Conservation (phyloP, 2,797 vertebrate species). For the Pseudocheirus occidentalis region DNA sequence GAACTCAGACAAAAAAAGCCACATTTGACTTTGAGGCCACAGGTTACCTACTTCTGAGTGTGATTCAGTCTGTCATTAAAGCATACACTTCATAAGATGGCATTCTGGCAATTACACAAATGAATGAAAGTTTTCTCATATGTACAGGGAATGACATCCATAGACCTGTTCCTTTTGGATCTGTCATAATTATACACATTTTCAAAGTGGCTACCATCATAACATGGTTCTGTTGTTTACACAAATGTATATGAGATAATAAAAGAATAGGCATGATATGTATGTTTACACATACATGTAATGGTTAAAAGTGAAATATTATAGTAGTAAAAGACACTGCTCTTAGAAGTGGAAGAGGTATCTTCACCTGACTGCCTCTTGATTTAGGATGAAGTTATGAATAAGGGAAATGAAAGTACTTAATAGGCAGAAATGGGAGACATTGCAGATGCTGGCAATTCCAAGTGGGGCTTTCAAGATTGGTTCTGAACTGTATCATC, state of each 20-base stretch:
- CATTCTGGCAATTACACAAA: neutral
- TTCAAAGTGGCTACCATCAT: neutral
- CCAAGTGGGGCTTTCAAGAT: neutral
- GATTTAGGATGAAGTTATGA: neutral
- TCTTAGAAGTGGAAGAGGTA: neutral
- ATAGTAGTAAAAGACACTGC: neutral
- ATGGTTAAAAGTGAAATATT: neutral
- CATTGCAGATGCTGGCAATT: neutral
- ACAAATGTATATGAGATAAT: neutral
- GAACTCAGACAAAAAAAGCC: no score
- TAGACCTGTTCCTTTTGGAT: neutral
- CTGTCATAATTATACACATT: neutral
- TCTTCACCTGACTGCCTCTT: neutral
- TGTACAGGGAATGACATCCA: neutral
- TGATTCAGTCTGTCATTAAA: neutral
- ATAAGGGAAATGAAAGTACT: neutral
- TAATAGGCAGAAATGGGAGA: neutral
- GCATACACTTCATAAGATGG: neutral
- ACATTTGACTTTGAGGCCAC: no score
- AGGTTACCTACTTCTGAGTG: neutral
- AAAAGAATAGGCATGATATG: neutral
- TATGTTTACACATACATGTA: neutral
- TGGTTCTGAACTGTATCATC: neutral
- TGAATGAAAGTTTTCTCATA: neutral
- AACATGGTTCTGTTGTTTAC: neutral